Base-by-base conservation (phyloP, 2,888 invertebrate species). In the Hyles lineata region DNA sequence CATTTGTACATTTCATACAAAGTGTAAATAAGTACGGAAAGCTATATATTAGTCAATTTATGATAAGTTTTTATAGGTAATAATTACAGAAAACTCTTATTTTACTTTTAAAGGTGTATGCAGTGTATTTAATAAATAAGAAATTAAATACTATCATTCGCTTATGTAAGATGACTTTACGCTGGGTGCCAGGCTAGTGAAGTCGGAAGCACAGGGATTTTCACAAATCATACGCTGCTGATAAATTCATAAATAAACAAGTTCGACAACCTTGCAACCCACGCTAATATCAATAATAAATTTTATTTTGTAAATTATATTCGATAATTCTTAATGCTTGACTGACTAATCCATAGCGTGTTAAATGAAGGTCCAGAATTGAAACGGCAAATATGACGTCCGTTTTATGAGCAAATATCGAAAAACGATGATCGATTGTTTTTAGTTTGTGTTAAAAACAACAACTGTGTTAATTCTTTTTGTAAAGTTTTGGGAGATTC, bases 181-280 rank as follows among this genome's bases (percentile, higher is more conserved):
- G 43, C 43, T 11, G 3, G 29, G 29, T 29, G 3, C 15, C 11
- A 15, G 11, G 43, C 43, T 43, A 15, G 43, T 43, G 43, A 43
- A 15, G 11, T 43, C 11, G 43, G 43, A 43, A 43, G 43, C 43
- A 11, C 11, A 43, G 15, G 0, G 43, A 15, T 11, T 43, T 43
- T 43, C 15, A 43, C 43, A 43, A 11, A 59, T 11, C 21, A 11
- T 8, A 59, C 25, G 58, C n/a, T n/a, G 72, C 55, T 76, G 67
- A 72, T 70, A 55, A 73, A 73, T 58, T 21, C 17, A 58, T 62
- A 58, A 72, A 32, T 67, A 60, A 63, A 73, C 60, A 63, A 74
- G 77, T 76, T 78, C 78, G 71, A 71, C 50, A 67, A 79, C 71
- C 76, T 76, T 76, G 74, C 70, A 59, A 72, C 73, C 73, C 59